Base-by-base conservation (phyloP, 2,113 vertebrate species). In the Seriola dumerili region DNA sequence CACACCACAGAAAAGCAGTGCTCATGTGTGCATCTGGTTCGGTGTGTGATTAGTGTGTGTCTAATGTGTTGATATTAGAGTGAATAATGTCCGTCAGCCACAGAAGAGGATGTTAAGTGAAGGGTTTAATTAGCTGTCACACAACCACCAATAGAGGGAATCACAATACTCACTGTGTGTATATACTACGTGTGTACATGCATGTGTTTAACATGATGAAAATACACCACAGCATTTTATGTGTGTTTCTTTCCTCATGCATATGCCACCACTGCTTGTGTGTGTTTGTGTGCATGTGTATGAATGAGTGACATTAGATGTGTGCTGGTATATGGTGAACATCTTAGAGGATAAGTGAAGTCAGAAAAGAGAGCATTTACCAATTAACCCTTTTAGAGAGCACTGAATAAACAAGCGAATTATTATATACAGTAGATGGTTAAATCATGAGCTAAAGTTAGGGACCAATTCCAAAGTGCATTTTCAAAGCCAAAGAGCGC, bases 41-140 rank as follows among this genome's bases (percentile, higher is more conserved):
- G 8, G 40, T 42, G 40, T 42, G 9, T 11, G 40, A 58, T 40
- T 66, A 48, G 32, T 21, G 40, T 65, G 34, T 73, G 48, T 65
- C 38, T 74, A n/a, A 46, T 40, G 64, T 81, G 61, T 76, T 68
- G 66, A 72, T 88, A 90, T 89, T 90, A 86, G 73, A 84, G 74
- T 78, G 76, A 91, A 48, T 86, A 81, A 87, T 84, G 81, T 84
- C 52, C 25, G 61, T 90, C 63, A 59, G 68, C 8, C 40, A 42
- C 59, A 72, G 23, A 64, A 76, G 62, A 76, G 23, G 74, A 34
- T 82, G 68, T 64, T 77, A 89, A 69, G 70, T 61, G 64, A 70
- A 62, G 50, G 65, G 69, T 87, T 88, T 92, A 93, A 90, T 90
- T 85, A 89, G 76, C 84, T 89, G 87, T 84, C 88, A 89, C 68